These are phyloP conservation scores for Brachirus orientalis DNA, from an alignment of 2,113 vertebrate species.

Conservation along the genomic window DNA sequence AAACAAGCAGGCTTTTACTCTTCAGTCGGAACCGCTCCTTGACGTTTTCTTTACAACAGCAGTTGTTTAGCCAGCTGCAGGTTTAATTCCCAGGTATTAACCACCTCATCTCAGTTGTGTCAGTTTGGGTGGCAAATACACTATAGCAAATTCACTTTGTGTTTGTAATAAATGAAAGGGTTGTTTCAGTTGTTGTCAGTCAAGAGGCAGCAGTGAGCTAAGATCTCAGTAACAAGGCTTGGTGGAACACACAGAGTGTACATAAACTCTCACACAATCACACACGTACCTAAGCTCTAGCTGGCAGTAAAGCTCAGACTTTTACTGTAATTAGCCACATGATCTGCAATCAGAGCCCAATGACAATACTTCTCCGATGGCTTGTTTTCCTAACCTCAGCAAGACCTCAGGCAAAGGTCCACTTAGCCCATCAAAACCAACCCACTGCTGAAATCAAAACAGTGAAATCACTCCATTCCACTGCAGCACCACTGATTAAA, in stretches of 20 bases:
- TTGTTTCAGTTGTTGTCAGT: slow-evolving; percentile 50
- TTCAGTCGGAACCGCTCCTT: slow-evolving; percentile 41
- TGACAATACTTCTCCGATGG: slow-evolving; percentile 87
- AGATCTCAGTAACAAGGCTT: slow-evolving; percentile 12
- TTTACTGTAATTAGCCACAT: slow-evolving; percentile 89
- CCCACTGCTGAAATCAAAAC: slow-evolving; percentile 83
- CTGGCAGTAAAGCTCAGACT: slow-evolving; percentile 82
- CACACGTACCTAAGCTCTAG: slow-evolving; percentile 54
- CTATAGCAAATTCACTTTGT: slow-evolving; percentile 56
- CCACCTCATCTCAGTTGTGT: slow-evolving; percentile 30
- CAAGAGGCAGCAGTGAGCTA: slow-evolving; percentile 25
- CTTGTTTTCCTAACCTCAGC: slow-evolving; percentile 96
- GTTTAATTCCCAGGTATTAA: slow-evolving; percentile 61
- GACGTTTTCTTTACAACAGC: slow-evolving; percentile 61
- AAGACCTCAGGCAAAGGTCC: slow-evolving; percentile 92
- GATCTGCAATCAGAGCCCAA: slow-evolving; percentile 91
- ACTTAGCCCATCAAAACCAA: slow-evolving; percentile 97
- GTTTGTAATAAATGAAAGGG: slow-evolving; percentile 46
- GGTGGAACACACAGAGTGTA: slow-evolving; percentile 31
- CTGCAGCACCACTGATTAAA: slow-evolving; percentile 98
- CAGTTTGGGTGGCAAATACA: slow-evolving; percentile 45
- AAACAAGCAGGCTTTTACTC: slow-evolving; percentile 58
- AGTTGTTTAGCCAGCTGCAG: slow-evolving; percentile 56
- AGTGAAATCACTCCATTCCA: slow-evolving; percentile 96
- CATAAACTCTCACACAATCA: slow-evolving; percentile 22